These are phyloP conservation scores for Sphenopsis melanotis DNA, from an alignment of 2,797 vertebrate species.

Conservation along the genomic window DNA sequence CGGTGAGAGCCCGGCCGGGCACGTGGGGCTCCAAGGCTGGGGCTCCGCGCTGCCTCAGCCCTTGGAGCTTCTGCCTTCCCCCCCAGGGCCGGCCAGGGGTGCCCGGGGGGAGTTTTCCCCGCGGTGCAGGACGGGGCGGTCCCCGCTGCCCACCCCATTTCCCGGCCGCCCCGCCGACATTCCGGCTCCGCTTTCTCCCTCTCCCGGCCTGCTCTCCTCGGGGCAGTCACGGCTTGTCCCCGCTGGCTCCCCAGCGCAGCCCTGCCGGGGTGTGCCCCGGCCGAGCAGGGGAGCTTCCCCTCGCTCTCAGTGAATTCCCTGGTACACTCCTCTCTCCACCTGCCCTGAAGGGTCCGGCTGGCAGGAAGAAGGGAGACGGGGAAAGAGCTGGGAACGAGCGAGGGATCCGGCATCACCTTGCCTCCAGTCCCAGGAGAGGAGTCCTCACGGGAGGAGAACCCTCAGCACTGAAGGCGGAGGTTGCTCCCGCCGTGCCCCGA, in stretches of 20 bases:
- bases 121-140: not conserved
- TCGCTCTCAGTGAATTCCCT: not conserved
- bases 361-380: not conserved
- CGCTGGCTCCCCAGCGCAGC: not conserved
- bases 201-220: not conserved
- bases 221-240: not conserved
- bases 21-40: not conserved
- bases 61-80: not conserved
- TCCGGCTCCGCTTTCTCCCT: not conserved
- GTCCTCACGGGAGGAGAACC: not conserved
- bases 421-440: not conserved
- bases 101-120: not conserved
- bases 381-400: not conserved
- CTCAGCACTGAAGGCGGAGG: not conserved
- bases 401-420: not conserved
- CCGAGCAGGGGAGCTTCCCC: not conserved
- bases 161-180: not conserved
- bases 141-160: not conserved
- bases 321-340: not conserved
- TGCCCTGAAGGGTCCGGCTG: not conserved
- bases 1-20: not conserved
- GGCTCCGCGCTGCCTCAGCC: not conserved
- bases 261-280: not conserved
- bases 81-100: not conserved
- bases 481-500: not conserved